Base-by-base conservation (phyloP, 2,888 invertebrate genomes). In the Luffia ferchaultella region DNA sequence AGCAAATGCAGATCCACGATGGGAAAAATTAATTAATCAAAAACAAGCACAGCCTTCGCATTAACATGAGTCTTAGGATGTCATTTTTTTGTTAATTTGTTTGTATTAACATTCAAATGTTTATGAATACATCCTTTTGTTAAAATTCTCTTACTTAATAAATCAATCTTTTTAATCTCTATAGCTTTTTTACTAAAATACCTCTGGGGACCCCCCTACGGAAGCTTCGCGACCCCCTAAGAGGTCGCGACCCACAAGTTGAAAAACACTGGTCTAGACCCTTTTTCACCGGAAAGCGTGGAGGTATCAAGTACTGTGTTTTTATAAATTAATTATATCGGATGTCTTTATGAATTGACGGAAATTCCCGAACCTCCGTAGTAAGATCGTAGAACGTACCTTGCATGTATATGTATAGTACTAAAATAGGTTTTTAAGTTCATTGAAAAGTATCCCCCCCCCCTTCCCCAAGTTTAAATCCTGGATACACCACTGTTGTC, bases 1-100 rank as follows among this genome's bases (percentile, higher is more conserved):
- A 20, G 50, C 54, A 56, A 54, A 56, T 20, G 53, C 49, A 47
- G 50, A 52, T 53, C 50, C 50, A 50, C 46, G 50, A 44, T 53
- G 50, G 48, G 50, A 50, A 42, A 49, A 18, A 53, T 48, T 50
- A 40, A 48, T 57, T 55, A 52, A 49, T 49, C 42, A 52, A 49
- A 52, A 49, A 52, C 48, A 48, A 48, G 42, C 48, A 41, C 42
- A 41, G 16, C 48, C 48, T 48, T 48, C 48, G 48, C 48, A 17
- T 48, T 41, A 48, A 18, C 16, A 48, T 48, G 48, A 48, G 48
- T 48, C 41, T 41, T 48, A 48, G 48, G 42, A 48, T 48, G 40
- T 48, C 17, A 41, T 41, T 30, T 48, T 48, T 48, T 48, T 41
- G 47, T 1, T 47, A 47, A 47, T 47, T 46, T 46, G 47, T 47